A percentile compares a stretch with the other conserved stretches of the same genome.
Evolutionary conservation across 2,797 vertebrate species (phyloP).

Genomic region (Lithobates sylvaticus): DNA sequence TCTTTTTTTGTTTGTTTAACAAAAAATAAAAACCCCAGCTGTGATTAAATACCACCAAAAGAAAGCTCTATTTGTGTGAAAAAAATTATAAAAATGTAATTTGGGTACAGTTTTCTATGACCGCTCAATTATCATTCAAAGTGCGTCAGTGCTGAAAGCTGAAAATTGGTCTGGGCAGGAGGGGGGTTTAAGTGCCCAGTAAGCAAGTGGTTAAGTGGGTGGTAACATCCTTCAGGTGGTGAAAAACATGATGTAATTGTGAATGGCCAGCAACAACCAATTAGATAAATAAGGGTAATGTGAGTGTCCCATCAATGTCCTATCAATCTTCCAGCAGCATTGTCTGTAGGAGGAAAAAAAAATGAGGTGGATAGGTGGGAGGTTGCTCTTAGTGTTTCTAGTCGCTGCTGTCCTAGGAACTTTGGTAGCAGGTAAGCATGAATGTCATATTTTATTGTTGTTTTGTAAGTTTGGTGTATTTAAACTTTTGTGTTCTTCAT

Average conservation of each 20-base stretch:
- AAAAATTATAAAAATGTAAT: no score
- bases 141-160: no score
- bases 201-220: no score
- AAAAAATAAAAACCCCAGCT: no score
- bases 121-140: no score
- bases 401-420: background rate
- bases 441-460: no score
- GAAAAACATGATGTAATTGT: background rate
- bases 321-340: background rate
- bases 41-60: no score
- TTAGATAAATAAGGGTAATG: background rate
- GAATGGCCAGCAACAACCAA: background rate
- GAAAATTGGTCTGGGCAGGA: no score
- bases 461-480: background rate
- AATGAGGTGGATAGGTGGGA: slow-evolving; percentile 21
- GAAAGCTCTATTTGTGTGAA: no score
- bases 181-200: no score
- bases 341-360: background rate
- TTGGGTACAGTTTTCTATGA: no score
- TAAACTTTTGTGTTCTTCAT: background rate
- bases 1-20: no score
- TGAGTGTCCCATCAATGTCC: background rate
- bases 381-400: background rate
- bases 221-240: background rate
- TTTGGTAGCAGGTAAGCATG: slow-evolving; percentile 9